Evolutionary conservation across 2,113 vertebrate genomes (phyloP).

Genomic region (Tachuris rubrigastra): DNA sequence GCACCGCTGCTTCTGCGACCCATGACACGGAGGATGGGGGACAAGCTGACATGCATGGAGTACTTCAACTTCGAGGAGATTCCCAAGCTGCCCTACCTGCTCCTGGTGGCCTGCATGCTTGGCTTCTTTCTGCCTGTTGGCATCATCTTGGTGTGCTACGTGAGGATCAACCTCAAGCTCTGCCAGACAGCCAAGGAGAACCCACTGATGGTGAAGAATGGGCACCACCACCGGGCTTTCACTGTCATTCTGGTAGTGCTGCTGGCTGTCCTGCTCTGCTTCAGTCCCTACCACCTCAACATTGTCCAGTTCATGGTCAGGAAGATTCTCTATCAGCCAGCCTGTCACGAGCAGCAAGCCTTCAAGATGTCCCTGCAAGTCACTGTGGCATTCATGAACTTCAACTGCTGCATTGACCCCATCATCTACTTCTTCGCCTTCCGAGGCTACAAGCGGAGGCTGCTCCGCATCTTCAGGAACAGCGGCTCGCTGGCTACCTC

Average conservation of each 20-base stretch:
- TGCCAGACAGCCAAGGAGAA: slow-evolving; percentile 72
- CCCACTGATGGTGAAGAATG: slow-evolving; percentile 53
- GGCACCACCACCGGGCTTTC: slow-evolving; percentile 74
- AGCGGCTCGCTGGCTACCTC: slow-evolving; percentile 60
- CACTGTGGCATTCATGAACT: slow-evolving; percentile 82
- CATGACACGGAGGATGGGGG: slow-evolving; percentile 56
- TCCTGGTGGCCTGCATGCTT: slow-evolving; percentile 73
- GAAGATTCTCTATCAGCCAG: slow-evolving; percentile 59
- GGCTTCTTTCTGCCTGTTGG: slow-evolving; percentile 79
- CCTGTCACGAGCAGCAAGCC: slow-evolving; percentile 72
- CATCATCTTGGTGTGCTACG: slow-evolving; percentile 80
- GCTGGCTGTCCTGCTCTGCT: slow-evolving; percentile 76
- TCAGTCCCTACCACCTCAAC: slow-evolving; percentile 84
- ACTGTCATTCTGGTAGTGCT: slow-evolving; percentile 80
- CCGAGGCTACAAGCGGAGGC: slow-evolving; percentile 79
- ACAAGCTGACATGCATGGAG: slow-evolving; percentile 82
- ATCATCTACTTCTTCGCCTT: slow-evolving; percentile 89
- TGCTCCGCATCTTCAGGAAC: slow-evolving; percentile 79
- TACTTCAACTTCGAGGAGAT: slow-evolving; percentile 75
- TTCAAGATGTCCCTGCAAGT: slow-evolving; percentile 82
- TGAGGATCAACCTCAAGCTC: slow-evolving; percentile 80
- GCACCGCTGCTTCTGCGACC: slow-evolving; percentile 73
- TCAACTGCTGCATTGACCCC: slow-evolving; percentile 85
- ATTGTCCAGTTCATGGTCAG: slow-evolving; percentile 80
- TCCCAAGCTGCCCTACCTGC: slow-evolving; percentile 66